Base-by-base conservation (phyloP, 2,888 invertebrate genomes). In the Dicycla oo region DNA sequence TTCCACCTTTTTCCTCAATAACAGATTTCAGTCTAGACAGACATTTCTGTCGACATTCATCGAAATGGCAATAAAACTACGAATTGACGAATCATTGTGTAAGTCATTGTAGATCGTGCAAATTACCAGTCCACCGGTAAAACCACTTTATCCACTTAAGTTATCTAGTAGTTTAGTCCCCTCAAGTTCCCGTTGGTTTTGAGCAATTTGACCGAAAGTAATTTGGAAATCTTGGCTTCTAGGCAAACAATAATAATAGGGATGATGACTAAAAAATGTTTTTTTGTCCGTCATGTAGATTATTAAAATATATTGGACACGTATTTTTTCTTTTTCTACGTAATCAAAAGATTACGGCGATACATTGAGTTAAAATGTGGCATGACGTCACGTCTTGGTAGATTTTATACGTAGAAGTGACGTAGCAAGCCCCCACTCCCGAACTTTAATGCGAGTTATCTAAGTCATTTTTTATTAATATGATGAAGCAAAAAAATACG, bases 91-190 rank as follows among this genome's bases (percentile, higher is more conserved):
- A 18, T 26, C 1, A 47, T 72, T 62, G 54, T 40, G 30, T 30
- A 47, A 61, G 23, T 49, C 34, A 23, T 62, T 73, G 40, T 43
- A 49, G 43, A 43, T 72, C 73, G 54, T n/a, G 56, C 47, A 49
- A 73, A 72, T 30, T 61, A 43, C 23, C 23, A 40, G 30, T 40
- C 11, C 1, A 45, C 60, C 72, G 54, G 20, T 49, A 47, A 40
- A 56, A 20, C 54, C 23, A 40, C 15, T 61, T 51, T 51, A 45
- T 11, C 51, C 70, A 58, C n/a, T n/a, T n/a, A n/a, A n/a, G n/a
- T 57, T 66, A 53, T 18, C 26, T 20, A n/a, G n/a, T 69, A 15
- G 10, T 40, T 13, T 23, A 18, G 23, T 18, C 5, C 7, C 20
- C 30, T 30, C 40, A 53, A 34, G 20, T 43, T 8, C 11, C 26